These are phyloP conservation scores for Leucoma salicis DNA, from an alignment of 2,888 invertebrate genomes.

Conservation along the genomic window DNA sequence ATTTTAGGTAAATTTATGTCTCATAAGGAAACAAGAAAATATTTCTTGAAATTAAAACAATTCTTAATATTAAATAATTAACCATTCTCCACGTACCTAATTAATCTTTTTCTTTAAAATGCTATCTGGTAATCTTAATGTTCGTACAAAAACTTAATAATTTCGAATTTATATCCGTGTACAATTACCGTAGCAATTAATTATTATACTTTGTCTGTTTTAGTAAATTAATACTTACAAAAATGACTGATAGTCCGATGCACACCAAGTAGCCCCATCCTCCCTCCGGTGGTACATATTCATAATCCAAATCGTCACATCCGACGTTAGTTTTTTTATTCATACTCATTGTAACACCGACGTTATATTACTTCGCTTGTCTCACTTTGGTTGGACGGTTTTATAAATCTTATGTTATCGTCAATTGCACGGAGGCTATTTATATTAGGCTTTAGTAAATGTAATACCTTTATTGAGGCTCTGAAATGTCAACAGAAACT, in stretches of 20 bases:
- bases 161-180: too few species aligned
- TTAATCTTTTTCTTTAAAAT: too few species aligned
- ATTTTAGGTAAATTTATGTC: too few species aligned
- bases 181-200: background rate
- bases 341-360: slow-evolving; percentile 49
- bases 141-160: too few species aligned
- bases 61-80: too few species aligned
- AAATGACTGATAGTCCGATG: slow-evolving; percentile 84
- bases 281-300: slow-evolving; percentile 84
- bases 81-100: too few species aligned
- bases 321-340: slow-evolving; percentile 44
- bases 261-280: slow-evolving; percentile 89
- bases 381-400: slow-evolving; percentile 52
- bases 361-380: slow-evolving; percentile 18
- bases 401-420: slow-evolving; percentile 58
- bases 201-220: background rate
- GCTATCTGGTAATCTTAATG: too few species aligned
- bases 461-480: slow-evolving; percentile 60
- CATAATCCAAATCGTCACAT: slow-evolving; percentile 58
- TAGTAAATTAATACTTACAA: slow-evolving; percentile 76
- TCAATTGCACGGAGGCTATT: slow-evolving; percentile 49
- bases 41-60: too few species aligned
- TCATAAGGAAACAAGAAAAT: too few species aligned
- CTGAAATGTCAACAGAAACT: slow-evolving; percentile 51
- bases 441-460: slow-evolving; percentile 50